Evolutionary conservation across 2,888 invertebrate genomes (phyloP).

Genomic region (Sinohyriopsis cumingii): DNA sequence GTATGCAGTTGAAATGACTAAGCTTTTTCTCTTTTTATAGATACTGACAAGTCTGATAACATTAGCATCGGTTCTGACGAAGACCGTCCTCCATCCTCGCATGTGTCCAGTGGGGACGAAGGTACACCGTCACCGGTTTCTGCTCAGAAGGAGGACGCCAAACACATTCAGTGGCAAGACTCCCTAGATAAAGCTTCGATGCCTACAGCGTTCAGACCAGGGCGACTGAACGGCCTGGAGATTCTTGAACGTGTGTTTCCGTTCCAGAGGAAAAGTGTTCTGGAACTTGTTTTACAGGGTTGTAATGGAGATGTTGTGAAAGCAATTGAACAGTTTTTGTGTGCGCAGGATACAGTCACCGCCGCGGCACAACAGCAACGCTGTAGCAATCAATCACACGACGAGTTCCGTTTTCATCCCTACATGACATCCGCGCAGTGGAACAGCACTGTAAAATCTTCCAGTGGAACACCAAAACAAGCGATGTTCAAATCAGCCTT

Average conservation of each 20-base stretch:
- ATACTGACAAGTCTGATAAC: constrained; percentile 20
- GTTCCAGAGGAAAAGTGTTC: constrained; percentile 86
- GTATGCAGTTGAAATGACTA: too few species aligned
- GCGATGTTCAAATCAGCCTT: constrained; percentile 67
- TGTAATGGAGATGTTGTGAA: constrained; percentile 93
- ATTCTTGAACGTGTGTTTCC: constrained; percentile 92
- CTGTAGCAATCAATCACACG: constrained; percentile 13
- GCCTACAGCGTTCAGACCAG: constrained; percentile 67
- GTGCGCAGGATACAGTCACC: constrained; percentile 68
- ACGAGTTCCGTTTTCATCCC: constrained; percentile 33
- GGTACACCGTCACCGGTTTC: background rate
- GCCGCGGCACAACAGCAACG: constrained; percentile 45
- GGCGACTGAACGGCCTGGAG: constrained; percentile 78
- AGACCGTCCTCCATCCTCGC: constrained; percentile 3
- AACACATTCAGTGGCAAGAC: too few species aligned
- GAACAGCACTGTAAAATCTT: constrained; percentile 33
- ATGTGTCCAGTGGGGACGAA: background rate
- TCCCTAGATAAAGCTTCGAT: constrained; percentile 7
- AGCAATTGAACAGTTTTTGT: constrained; percentile 88
- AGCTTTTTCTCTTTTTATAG: constrained; percentile 10
- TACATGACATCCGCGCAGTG: constrained; percentile 34
- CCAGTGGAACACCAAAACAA: constrained; percentile 29
- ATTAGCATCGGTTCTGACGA: constrained; percentile 27
- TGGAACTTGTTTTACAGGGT: constrained; percentile 91
- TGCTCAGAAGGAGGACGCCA: constrained; percentile 1